A percentile compares a stretch with the other conserved stretches of the same genome.
Conservation (phyloP, 2,113 vertebrate genomes). For the Cynopterus brachyotis region DNA sequence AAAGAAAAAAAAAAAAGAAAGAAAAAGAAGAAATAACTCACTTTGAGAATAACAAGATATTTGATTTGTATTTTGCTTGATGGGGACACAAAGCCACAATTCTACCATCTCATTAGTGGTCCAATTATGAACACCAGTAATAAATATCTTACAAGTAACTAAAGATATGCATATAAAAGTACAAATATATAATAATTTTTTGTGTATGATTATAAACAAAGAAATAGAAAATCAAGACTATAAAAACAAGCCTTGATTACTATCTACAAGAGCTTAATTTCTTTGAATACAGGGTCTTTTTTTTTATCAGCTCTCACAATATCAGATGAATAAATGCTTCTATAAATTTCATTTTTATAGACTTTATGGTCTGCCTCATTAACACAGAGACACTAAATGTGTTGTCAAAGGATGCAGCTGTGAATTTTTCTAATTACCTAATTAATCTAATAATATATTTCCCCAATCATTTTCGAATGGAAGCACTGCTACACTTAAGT, state of each 20-base stretch:
- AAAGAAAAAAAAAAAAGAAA: neutral
- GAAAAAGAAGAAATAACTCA: conserved; percentile 39
- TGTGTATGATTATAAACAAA: conserved; percentile 45
- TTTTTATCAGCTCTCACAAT: conserved; percentile 67
- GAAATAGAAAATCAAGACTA: conserved; percentile 43
- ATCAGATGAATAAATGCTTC: conserved; percentile 74
- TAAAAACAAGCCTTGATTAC: conserved; percentile 44
- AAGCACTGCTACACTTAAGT: conserved; percentile 55
- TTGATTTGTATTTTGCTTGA: conserved; percentile 68
- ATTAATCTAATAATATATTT: conserved; percentile 83
- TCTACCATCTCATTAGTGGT: conserved; percentile 67
- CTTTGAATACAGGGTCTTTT: neutral
- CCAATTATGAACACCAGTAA: conserved; percentile 63
- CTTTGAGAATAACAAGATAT: conserved; percentile 69
- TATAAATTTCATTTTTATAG: conserved; percentile 76
- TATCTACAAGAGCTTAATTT: neutral
- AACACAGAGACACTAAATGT: conserved; percentile 68
- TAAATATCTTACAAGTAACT: conserved; percentile 68
- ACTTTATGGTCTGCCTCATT: conserved; percentile 76
- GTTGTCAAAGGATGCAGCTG: conserved; percentile 80
- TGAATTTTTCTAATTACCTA: conserved; percentile 82
- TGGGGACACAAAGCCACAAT: conserved; percentile 48
- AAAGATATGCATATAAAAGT: conserved; percentile 41
- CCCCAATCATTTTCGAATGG: conserved; percentile 70
- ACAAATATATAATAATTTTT: conserved; percentile 41